Base-by-base conservation (phyloP, 2,888 invertebrate species). In the Lasioglossum leucozonium region DNA sequence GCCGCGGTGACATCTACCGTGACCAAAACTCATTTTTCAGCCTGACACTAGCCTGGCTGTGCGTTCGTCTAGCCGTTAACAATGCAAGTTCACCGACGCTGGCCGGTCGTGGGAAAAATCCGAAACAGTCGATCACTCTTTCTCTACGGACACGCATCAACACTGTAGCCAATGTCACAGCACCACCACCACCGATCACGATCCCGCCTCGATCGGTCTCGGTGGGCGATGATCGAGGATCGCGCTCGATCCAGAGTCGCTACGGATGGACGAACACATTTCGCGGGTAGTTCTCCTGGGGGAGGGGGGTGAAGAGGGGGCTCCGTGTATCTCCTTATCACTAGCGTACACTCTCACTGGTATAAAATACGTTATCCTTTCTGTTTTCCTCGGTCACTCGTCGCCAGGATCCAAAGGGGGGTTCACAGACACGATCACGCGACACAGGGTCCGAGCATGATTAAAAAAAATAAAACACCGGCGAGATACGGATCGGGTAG, bases 281-380 rank as follows among this genome's bases (percentile, higher is more conserved):
- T 40, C 44, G 47, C 65, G 58, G 30, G 76, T 13, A 40, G 34
- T 80, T 78, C 73, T 26, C 62, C 26, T n/a, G n/a, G n/a, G n/a
- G n/a, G n/a, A n/a, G n/a, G n/a, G n/a, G n/a, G n/a, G n/a, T n/a
- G n/a, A n/a, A n/a, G n/a, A n/a, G n/a, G 62, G 5, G 30, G 69
- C 5, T 30, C 40, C n/a, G n/a, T 71, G 62, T 42, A 40, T 69
- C 47, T 11, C 18, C 69, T 79, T 71, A 65, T 76, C 88, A 82
- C 85, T 82, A 16, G 77, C 81, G 77, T 47, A 47, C 88, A 85
- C 88, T 80, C 72, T 84, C 83, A 87, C 87, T 84, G 72, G 34
- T 42, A 55, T 55, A n/a, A 22, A n/a, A 34, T 30, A 18, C 69
- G 26, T 67, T 72, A 37, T 71, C 30, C 75, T 55, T 55, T 65